Base-by-base conservation (phyloP, 1,140 invertebrate species). In the Tetramorium simillimum region DNA sequence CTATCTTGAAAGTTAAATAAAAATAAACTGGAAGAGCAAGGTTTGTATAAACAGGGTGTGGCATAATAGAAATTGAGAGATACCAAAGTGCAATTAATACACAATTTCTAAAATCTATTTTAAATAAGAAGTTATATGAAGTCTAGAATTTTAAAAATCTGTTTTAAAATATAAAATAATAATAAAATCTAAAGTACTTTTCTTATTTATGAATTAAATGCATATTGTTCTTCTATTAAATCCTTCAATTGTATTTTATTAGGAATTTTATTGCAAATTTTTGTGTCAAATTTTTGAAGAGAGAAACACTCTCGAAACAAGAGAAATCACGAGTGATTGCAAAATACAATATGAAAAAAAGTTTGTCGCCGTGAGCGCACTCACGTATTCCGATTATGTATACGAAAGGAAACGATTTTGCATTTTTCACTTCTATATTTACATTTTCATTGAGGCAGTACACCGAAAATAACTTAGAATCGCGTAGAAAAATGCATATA, bases 391-490 rank as follows among this genome's bases (percentile, higher is more conserved):
- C 14, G 43, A 37, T 75, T 75, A 75, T 24, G 5, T 58, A 75
- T n/a, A 21, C 18, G 21, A 76, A 40, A 60, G n/a, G n/a, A 21
- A 58, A 58, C n/a, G 21, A 60, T 33, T 76, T 60, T 43, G 12
- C 14, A 58, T 3, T 58, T 76, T 53, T 76, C 60, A 58, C 58
- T 58, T 78, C 46, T 4, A 37, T 40, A 33, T 49, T 78, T 63
- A 21, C 24, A 80, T 80, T 49, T 80, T 10, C 43, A 24, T 37
- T 65, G 24, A 18, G n/a, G 14, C 65, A 51, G 33, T n/a, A 33
- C 33, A 33, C 56, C n/a, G 33, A 9, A 76, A 43, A 43, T 43
- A 56, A 56, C n/a, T 18, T 53, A 56, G n/a, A 56, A 56, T 56
- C 0, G 6, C 7, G 2, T 10, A 21, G n/a, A 56, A 56, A 21